Evolutionary conservation across 2,113 vertebrate species (phyloP), one percentile per base, ranked within the genome.

Genomic region (Tetrax tetrax): DNA sequence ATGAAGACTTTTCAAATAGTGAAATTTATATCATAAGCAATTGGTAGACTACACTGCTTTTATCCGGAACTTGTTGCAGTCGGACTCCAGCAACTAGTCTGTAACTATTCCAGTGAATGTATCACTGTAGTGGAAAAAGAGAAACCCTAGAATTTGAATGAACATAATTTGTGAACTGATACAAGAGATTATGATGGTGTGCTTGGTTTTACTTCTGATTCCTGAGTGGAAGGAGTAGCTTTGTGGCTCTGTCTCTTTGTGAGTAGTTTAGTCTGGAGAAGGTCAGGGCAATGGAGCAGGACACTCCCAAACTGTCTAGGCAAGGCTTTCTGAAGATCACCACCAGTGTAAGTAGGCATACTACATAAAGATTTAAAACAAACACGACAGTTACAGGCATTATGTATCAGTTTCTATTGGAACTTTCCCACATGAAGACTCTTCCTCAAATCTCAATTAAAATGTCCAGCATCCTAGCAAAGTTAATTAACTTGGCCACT

Each of bases 1-100:
- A 75, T 48, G 66, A 84, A 87, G 81, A 57, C 57, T 93, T 77
- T 92, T 89, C 45, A 89, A 86, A 87, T 59, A 92, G 35, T 72
- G 78, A 87, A n/a, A 75, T 95, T 92, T 71, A 9, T 92, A 48
- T 60, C 50, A 66, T 78, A 88, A 93, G 59, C 78, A 82, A 56
- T 63, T 87, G 81, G 53, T 75, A 87, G 43, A 69, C 50, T 57
- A 9, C 27, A 15, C 59, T 87, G 47, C 23, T 78, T 83, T 79
- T 85, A 79, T 71, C n/a, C 35, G 71, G 33, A 71, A 57, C 35
- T 71, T 75, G 20, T 20, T 78, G 45, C 57, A 74, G 45, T n/a
- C 17, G 15, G 23, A 59, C 9, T 84, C 41, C 35, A 85, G 33
- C 78, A 84, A 8, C 15, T 47, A 28, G 12, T 22, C 56, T 74